Evolutionary conservation across 2,113 vertebrate species (phyloP).

Genomic region (Meriones unguiculatus): DNA sequence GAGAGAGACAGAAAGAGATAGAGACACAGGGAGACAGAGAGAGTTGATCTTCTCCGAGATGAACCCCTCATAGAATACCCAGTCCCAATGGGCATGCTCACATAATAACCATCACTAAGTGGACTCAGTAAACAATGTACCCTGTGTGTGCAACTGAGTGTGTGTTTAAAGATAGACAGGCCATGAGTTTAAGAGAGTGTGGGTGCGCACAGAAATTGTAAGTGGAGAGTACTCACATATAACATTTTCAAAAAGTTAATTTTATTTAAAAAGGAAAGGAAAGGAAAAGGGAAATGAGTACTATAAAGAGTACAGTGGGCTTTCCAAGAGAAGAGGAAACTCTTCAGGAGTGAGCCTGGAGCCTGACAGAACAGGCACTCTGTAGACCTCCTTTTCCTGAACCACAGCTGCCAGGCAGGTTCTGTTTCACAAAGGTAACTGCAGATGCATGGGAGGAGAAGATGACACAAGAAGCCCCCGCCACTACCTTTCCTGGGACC

Average conservation of each 20-base stretch:
- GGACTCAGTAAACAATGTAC: background rate
- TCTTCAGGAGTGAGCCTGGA: background rate
- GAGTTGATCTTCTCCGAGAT: background rate
- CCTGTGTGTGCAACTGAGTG: background rate
- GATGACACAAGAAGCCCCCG: background rate
- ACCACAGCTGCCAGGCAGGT: background rate
- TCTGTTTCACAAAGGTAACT: background rate
- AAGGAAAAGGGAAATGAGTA: background rate
- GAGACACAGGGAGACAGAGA: background rate
- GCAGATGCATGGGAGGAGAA: background rate
- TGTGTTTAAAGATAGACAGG: background rate
- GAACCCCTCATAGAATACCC: background rate
- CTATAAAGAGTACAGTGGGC: background rate
- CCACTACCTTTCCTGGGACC: background rate
- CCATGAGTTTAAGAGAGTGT: background rate
- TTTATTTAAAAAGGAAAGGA: background rate
- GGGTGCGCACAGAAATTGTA: background rate
- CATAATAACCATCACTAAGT: background rate
- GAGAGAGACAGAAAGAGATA: no score
- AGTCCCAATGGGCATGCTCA: background rate
- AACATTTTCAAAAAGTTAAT: background rate
- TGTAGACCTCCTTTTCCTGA: background rate
- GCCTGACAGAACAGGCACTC: background rate
- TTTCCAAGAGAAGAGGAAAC: background rate
- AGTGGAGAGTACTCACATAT: background rate